These are phyloP conservation scores for Acronicta aceris DNA, from an alignment of 2,888 invertebrate genomes.

Conservation along the genomic window DNA sequence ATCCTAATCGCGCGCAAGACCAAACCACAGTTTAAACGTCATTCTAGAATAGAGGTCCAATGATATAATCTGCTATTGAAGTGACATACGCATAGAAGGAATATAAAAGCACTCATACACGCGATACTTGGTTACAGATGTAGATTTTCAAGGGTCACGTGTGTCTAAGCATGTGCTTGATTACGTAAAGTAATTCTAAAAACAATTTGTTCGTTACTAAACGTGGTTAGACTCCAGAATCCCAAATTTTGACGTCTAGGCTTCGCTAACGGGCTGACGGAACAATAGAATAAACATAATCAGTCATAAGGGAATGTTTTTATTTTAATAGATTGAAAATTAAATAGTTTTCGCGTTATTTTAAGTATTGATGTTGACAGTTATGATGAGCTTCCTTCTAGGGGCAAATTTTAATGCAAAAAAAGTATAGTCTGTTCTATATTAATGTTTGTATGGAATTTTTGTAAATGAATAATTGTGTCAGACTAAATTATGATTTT, in stretches of 20 bases:
- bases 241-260: background rate
- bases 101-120: constrained; percentile 26
- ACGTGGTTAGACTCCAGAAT: background rate
- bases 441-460: no score
- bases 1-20: background rate
- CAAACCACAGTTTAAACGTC: background rate
- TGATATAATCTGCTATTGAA: constrained; percentile 5
- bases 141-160: background rate
- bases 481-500: no score
- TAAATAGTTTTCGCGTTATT: no score
- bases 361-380: no score
- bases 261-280: constrained; percentile 4
- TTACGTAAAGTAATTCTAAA: background rate
- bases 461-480: no score
- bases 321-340: no score
- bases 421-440: no score
- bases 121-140: constrained; percentile 25
- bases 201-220: constrained; percentile 6
- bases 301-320: no score
- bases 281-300: constrained; percentile 5
- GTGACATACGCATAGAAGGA: constrained; percentile 28
- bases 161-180: background rate
- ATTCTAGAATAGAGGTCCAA: background rate
- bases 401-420: no score
- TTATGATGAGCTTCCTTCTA: no score